Conservation (phyloP, 2,797 vertebrate genomes). For the Diplodus puntazzo region DNA sequence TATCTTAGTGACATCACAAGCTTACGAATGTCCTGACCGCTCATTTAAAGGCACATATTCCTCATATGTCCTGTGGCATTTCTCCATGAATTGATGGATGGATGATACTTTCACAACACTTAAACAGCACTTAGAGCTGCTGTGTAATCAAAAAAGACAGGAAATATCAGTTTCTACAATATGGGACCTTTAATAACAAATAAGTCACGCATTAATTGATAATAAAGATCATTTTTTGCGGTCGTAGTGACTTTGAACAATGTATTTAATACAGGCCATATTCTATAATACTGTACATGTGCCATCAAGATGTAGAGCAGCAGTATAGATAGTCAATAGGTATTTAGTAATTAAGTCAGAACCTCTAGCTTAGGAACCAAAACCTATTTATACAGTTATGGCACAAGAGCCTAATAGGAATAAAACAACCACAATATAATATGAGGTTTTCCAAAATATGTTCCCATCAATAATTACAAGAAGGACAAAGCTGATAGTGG, state of each 20-base stretch:
- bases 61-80: no score
- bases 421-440: conserved; percentile 15
- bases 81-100: no score
- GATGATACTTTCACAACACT: no score
- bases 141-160: no score
- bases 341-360: not conserved
- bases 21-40: no score
- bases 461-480: not conserved
- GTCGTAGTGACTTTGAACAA: not conserved
- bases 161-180: no score
- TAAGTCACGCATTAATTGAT: not conserved
- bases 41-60: no score
- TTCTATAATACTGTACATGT: not conserved
- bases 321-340: not conserved
- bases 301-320: not conserved
- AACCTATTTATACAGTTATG: not conserved
- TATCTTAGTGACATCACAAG: no score
- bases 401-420: not conserved
- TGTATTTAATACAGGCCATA: not conserved
- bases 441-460: conserved; percentile 8
- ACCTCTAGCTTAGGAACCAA: not conserved
- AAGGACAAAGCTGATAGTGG: not conserved
- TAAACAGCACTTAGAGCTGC: no score
- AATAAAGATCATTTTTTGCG: not conserved
- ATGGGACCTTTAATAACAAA: not conserved